Percentiles rank a stretch among this genome's conserved stretches.
Evolutionary conservation across 2,797 vertebrate genomes (phyloP).

Genomic region (Lepilemur ruficaudatus): DNA sequence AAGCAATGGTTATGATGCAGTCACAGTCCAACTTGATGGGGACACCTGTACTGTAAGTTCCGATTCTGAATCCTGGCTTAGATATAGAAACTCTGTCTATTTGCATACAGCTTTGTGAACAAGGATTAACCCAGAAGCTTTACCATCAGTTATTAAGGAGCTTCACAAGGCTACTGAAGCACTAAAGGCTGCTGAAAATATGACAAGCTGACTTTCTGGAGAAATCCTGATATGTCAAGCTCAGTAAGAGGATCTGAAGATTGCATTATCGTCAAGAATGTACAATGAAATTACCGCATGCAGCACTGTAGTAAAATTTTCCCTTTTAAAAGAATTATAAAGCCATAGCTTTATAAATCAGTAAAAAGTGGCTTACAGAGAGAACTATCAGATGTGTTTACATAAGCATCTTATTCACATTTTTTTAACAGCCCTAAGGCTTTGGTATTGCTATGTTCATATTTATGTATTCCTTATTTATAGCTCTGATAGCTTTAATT

Average conservation of each 20-base stretch:
- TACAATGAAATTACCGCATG: not conserved
- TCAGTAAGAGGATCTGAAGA: not conserved
- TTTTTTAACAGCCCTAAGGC: not conserved
- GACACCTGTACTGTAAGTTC: not conserved
- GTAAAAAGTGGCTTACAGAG: not conserved
- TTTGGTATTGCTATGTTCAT: not conserved
- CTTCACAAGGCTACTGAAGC: slow-evolving; percentile 92
- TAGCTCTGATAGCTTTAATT: slow-evolving; percentile 41
- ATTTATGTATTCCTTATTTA: slow-evolving; percentile 49
- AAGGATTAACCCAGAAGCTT: slow-evolving; percentile 95
- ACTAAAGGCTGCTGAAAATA: slow-evolving; percentile 85
- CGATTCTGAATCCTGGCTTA: slow-evolving; percentile 93
- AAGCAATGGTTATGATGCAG: not conserved
- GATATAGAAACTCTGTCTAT: slow-evolving; percentile 96
- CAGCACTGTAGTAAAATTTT: not conserved
- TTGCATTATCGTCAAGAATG: not conserved
- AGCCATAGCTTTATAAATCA: not conserved
- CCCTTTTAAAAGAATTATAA: not conserved
- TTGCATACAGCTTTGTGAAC: slow-evolving; percentile 94
- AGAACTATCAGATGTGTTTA: not conserved
- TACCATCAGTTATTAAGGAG: slow-evolving; percentile 95
- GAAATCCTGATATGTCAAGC: not conserved
- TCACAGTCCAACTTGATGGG: not conserved
- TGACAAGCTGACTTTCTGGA: not conserved
- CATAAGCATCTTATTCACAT: not conserved